Evolutionary conservation across 2,113 vertebrate species (phyloP).

Genomic region (Phrynocephalus versicolor): DNA sequence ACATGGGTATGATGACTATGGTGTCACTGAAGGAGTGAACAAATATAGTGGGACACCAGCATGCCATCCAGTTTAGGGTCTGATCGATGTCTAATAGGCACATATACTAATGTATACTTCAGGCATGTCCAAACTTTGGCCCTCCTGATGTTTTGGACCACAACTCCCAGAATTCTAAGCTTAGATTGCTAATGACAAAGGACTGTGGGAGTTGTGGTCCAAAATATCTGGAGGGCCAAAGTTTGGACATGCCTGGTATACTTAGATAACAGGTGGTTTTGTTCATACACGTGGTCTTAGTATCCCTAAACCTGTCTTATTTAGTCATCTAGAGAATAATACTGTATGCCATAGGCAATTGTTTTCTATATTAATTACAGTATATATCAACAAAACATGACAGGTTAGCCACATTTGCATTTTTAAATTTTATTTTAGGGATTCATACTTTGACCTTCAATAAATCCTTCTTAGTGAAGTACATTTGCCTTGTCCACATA

Average conservation of each 20-base stretch:
- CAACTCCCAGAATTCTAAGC: too few relatives aligned
- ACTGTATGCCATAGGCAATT: not conserved
- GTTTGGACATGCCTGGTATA: not conserved
- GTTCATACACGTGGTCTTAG: conserved; percentile 21
- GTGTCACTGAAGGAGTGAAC: not conserved
- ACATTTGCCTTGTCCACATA: not conserved
- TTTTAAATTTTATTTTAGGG: not conserved
- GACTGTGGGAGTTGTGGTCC: too few relatives aligned
- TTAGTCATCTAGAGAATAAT: not conserved
- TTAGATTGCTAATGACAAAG: too few relatives aligned
- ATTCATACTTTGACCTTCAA: not conserved
- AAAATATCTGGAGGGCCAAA: too few relatives aligned
- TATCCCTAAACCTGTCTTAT: conserved; percentile 27
- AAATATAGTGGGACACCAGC: not conserved
- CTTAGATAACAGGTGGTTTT: conserved; percentile 1
- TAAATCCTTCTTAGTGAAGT: not conserved
- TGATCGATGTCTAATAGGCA: not conserved
- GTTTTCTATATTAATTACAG: not conserved
- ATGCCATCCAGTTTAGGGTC: not conserved
- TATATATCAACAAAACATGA: not conserved
- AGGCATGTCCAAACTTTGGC: too few relatives aligned
- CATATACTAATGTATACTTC: not conserved
- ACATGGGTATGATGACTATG: too few relatives aligned
- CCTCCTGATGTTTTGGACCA: too few relatives aligned
- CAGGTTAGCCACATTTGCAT: not conserved